phyloP scores from a whole-genome alignment of 2,888 invertebrate species.

The Orchestes rusci region DNA sequence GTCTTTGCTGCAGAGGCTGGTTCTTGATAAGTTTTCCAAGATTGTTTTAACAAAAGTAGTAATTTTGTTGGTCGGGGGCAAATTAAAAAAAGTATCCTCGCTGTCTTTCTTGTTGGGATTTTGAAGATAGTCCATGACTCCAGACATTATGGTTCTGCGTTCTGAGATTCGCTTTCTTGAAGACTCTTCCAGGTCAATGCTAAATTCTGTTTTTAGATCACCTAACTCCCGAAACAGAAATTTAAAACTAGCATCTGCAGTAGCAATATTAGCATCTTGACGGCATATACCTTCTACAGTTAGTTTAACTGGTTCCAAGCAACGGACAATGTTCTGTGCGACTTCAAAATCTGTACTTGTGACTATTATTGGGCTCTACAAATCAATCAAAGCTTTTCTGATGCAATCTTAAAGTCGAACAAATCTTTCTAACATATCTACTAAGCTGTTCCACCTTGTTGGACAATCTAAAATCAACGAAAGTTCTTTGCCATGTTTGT shows the following conservation, averaged over 20 bases:
- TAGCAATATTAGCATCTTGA: not conserved
- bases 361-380: not conserved
- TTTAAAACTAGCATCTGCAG: not conserved
- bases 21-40: not conserved
- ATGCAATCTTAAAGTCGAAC: conserved; percentile 10
- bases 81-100: not conserved
- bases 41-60: not conserved
- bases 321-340: not conserved
- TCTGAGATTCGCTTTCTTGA: not conserved
- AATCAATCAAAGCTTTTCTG: conserved; percentile 11
- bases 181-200: conserved; percentile 1
- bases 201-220: not conserved
- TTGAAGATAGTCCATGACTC: conserved; percentile 1
- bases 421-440: conserved; percentile 21
- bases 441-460: conserved; percentile 21
- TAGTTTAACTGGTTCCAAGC: conserved; percentile 3
- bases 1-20: not conserved
- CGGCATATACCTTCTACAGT: not conserved
- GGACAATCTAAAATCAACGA: no score
- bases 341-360: not conserved
- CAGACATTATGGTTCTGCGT: conserved; percentile 1
- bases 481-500: no score
- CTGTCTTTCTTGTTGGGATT: conserved; percentile 2
- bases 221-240: not conserved
- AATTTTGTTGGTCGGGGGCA: not conserved